A percentile compares a stretch with the other conserved stretches of the same genome.
These are phyloP conservation scores for Sebastes iracundus DNA, from an alignment of 2,797 vertebrate species.

Conservation along the genomic window DNA sequence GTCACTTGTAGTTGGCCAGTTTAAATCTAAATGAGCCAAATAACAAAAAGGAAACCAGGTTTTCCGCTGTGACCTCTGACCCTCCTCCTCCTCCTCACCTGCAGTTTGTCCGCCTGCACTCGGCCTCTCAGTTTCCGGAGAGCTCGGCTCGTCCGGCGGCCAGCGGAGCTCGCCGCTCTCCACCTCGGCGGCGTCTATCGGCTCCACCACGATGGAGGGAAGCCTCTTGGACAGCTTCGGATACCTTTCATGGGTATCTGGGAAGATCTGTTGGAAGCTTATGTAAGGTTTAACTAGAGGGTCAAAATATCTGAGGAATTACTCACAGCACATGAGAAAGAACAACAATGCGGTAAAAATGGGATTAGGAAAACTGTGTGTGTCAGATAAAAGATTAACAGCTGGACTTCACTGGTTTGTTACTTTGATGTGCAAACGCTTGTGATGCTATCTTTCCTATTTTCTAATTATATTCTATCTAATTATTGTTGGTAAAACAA, in stretches of 20 bases:
- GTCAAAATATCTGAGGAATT: background rate
- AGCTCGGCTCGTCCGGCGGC: conserved; percentile 88
- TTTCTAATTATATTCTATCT: background rate
- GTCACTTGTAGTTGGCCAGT: background rate
- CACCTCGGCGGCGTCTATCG: conserved; percentile 86
- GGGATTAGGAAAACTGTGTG: conserved; percentile 21
- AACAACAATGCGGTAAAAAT: conserved; percentile 38
- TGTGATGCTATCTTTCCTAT: background rate
- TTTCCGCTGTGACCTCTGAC: background rate
- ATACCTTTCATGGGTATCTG: conserved; percentile 86
- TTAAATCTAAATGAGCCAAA: background rate
- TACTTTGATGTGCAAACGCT: background rate
- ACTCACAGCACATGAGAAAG: background rate
- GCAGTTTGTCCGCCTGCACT: conserved; percentile 15
- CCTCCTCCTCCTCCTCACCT: conserved; percentile 41
- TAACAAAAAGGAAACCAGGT: background rate
- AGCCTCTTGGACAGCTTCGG: conserved; percentile 91
- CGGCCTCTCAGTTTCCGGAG: conserved; percentile 67
- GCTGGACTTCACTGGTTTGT: background rate
- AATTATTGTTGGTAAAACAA: background rate
- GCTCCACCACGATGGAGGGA: conserved; percentile 92
- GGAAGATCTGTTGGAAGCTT: conserved; percentile 79
- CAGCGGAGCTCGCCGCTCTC: conserved; percentile 93
- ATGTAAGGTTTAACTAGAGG: conserved; percentile 54
- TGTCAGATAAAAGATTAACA: background rate